Conservation (phyloP, 1,140 invertebrate genomes). For the Drosophila insularis region DNA sequence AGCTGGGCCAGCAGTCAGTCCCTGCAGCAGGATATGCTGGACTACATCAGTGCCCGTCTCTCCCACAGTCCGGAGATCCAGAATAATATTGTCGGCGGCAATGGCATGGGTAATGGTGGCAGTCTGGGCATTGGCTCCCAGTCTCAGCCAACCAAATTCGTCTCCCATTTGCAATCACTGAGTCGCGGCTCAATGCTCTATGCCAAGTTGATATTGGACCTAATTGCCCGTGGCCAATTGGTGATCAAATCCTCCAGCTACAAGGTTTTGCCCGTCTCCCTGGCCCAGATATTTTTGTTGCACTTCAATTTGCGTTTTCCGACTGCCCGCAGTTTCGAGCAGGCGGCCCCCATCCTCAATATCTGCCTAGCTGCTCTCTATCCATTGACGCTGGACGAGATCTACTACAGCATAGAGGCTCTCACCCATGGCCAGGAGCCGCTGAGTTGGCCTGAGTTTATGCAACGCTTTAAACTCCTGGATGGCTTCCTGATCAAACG, state of each 20-base stretch:
- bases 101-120: not conserved
- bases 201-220: constrained; percentile 95
- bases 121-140: not conserved
- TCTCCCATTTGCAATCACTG: constrained; percentile 91
- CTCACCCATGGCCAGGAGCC: constrained; percentile 88
- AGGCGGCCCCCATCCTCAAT: constrained; percentile 92
- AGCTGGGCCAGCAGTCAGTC: constrained; percentile 87
- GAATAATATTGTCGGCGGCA: constrained; percentile 88
- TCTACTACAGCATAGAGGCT: constrained; percentile 96
- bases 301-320: constrained; percentile 97
- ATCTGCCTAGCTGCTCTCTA: constrained; percentile 95
- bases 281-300: constrained; percentile 95
- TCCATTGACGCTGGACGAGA: constrained; percentile 94
- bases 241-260: constrained; percentile 96
- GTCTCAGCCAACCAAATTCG: constrained; percentile 87
- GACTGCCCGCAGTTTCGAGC: constrained; percentile 94
- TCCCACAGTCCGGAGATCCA: constrained; percentile 90
- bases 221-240: constrained; percentile 95
- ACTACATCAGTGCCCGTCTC: constrained; percentile 93
- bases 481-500: constrained; percentile 94
- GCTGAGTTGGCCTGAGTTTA: constrained; percentile 91
- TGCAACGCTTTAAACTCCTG: constrained; percentile 92
- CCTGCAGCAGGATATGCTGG: constrained; percentile 91
- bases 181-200: constrained; percentile 96
- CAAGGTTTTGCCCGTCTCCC: constrained; percentile 94